Evolutionary conservation across 2,797 vertebrate genomes (phyloP), one percentile per base, ranked within the genome.

Genomic region (Heteromormyrus szaboi): DNA sequence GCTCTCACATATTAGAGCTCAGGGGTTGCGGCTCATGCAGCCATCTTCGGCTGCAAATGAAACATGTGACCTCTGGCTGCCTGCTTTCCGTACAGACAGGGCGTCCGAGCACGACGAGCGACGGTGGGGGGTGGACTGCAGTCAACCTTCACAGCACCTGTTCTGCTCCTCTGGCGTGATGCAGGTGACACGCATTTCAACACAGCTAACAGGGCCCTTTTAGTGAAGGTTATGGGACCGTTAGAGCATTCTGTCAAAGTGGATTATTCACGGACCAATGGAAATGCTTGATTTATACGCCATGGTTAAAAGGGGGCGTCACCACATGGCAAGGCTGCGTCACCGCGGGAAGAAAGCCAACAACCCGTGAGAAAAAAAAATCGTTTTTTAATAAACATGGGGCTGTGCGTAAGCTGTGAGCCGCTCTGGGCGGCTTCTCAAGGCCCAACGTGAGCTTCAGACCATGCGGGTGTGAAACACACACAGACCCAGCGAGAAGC

Each of bases 231-330:
- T 86, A 86, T 19, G 25, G 85, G 50, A 59, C 53, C 14, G 25
- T 86, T 37, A 86, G 33, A n/a, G 51, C 25, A 29, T 19, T 86
- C 50, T 59, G 85, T 86, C 53, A 29, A 86, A 56, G 50, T 59
- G 85, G 48, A 33, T 86, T 86, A 86, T 86, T 86, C 85, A 59
- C 50, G 33, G 85, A 41, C 50, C 51, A 37, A 56, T 56, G 53
- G 37, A 86, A 86, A 59, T 8, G 53, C 53, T 56, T 37, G 85
- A 86, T 86, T 86, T 86, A 86, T 86, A 86, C 53, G 19, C 3
- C 14, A 33, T 37, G 46, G 81, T 37, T 33, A 86, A 41, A 59
- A n/a, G 29, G 29, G 85, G 51, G 85, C 50, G 50, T 59, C 44
- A 41, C 85, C 29, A 37, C 50, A 9, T 14, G 22, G 29, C 85